phyloP scores from a whole-genome alignment of 2,888 invertebrate genomes.

The Agriopis aurantiaria region DNA sequence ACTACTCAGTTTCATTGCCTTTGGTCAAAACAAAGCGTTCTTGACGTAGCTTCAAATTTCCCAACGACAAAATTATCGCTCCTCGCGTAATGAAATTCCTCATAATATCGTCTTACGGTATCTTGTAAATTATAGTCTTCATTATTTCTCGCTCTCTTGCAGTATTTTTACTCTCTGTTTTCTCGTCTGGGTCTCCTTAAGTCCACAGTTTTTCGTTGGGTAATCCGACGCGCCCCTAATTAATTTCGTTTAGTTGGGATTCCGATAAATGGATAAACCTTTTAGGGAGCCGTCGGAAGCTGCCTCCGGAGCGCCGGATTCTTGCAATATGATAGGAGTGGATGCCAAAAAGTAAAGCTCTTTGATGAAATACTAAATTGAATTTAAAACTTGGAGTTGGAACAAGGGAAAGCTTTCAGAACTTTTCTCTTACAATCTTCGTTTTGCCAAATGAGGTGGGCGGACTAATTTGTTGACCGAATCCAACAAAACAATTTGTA shows the following conservation, averaged over 20 bases:
- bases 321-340: conserved; percentile 16
- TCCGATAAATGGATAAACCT: conserved; percentile 30
- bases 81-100: conserved; percentile 37
- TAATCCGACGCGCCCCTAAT: conserved; percentile 30
- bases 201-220: conserved; percentile 30
- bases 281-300: conserved; percentile 16
- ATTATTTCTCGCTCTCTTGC: conserved; percentile 33
- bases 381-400: conserved; percentile 43
- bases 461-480: conserved; percentile 52
- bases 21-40: conserved; percentile 17
- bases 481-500: conserved; percentile 47
- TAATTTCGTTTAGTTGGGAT: conserved; percentile 32
- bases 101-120: conserved; percentile 29
- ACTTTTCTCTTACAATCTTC: conserved; percentile 59
- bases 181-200: conserved; percentile 3
- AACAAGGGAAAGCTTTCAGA: conserved; percentile 65
- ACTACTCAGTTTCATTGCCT: too few relatives aligned
- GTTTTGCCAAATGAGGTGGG: conserved; percentile 55
- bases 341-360: conserved; percentile 35
- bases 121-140: conserved; percentile 35
- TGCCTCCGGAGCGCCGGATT: conserved; percentile 1
- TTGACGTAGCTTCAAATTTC: conserved; percentile 17
- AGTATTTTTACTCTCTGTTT: conserved; percentile 28
- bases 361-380: conserved; percentile 35
- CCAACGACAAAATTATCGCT: conserved; percentile 26